Percentiles rank a stretch among this genome's conserved stretches.
Conservation (phyloP, 2,888 invertebrate species). For the Calameuta filiformis region DNA sequence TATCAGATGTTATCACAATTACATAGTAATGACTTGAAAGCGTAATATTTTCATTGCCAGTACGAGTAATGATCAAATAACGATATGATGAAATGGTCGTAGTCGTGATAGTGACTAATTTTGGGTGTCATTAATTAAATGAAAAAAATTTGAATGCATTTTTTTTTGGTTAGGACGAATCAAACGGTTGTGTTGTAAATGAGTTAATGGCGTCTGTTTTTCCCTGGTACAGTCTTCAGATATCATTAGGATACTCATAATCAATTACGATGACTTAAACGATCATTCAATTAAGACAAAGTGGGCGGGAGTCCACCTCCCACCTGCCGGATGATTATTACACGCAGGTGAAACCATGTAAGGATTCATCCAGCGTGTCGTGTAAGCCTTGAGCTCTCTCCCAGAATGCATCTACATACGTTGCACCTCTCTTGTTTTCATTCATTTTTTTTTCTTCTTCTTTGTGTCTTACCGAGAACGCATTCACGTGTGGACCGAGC, state of each 20-base stretch:
- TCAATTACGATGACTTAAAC: background rate
- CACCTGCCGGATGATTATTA: background rate
- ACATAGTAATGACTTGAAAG: background rate
- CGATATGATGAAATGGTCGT: background rate
- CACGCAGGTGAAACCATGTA: background rate
- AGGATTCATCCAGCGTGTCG: background rate
- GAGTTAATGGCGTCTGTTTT: background rate
- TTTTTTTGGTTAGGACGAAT: background rate
- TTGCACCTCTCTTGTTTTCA: slow-evolving; percentile 10
- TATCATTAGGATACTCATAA: background rate
- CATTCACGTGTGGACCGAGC: slow-evolving; percentile 11
- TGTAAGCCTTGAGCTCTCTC: slow-evolving; percentile 35
- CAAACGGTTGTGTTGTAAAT: background rate
- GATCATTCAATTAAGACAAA: background rate
- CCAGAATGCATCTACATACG: slow-evolving; percentile 4
- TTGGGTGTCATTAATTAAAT: background rate
- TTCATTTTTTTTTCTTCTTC: slow-evolving; percentile 19
- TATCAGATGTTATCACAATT: background rate
- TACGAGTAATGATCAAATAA: background rate
- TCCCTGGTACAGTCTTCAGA: background rate
- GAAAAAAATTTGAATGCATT: background rate
- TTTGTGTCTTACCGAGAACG: slow-evolving; percentile 11
- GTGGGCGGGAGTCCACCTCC: background rate
- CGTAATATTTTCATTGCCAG: background rate
- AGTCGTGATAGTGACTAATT: background rate